A percentile compares a stretch with the other conserved stretches of the same genome.
phyloP scores from a whole-genome alignment of 2,113 vertebrate genomes.

The Dryoscopus gambensis region DNA sequence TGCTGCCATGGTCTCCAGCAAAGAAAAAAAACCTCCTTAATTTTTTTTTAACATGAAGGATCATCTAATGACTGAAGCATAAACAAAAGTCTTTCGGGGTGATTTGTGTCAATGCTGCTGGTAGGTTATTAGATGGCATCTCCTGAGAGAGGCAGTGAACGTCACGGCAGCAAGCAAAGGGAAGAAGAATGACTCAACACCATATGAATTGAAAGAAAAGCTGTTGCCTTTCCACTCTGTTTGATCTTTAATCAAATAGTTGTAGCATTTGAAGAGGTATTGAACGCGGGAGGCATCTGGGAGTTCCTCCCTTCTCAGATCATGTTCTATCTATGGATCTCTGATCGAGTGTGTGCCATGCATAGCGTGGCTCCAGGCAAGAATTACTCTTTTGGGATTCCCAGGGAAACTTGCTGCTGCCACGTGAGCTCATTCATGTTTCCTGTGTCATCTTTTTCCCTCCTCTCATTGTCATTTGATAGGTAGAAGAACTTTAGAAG shows the following conservation, averaged over 20 bases:
- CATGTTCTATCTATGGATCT: background rate
- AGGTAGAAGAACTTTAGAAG: background rate
- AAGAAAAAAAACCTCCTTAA: background rate
- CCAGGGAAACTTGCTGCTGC: background rate
- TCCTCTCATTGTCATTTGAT: background rate
- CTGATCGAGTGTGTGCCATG: background rate
- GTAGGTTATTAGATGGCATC: background rate
- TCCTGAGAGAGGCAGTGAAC: background rate
- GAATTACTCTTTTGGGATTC: background rate
- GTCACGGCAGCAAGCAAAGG: background rate
- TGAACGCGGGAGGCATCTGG: background rate
- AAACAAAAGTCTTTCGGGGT: background rate
- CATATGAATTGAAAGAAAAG: background rate
- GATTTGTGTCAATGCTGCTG: background rate
- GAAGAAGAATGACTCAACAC: background rate
- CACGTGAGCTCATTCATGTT: background rate
- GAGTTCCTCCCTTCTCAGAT: background rate
- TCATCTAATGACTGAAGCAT: background rate
- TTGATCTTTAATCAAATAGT: slow-evolving; percentile 16
- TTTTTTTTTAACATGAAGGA: background rate
- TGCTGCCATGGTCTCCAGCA: background rate
- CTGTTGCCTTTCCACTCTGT: background rate
- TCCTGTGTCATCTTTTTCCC: background rate
- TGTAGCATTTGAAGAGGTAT: background rate
- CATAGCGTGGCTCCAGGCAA: background rate